Percentiles rank a stretch among this genome's conserved stretches.
Conservation (phyloP, 1,140 invertebrate genomes). For the Arion vulgaris region DNA sequence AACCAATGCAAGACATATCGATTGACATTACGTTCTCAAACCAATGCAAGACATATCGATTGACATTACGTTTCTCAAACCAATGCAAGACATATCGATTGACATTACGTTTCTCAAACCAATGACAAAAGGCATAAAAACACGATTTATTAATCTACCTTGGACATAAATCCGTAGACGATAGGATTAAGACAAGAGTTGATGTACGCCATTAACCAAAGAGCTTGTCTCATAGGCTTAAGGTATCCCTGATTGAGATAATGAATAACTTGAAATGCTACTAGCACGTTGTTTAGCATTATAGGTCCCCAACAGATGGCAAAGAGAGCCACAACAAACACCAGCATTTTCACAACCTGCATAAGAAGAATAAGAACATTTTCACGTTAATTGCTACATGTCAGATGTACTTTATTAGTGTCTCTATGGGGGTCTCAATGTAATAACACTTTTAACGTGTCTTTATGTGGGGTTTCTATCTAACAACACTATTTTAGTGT, state of each 20-base stretch:
- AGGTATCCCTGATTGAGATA: conserved; percentile 73
- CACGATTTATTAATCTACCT: not conserved
- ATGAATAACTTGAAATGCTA: conserved; percentile 77
- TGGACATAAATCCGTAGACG: conserved; percentile 86
- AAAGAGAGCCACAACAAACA: conserved; percentile 74
- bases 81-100: too few relatives aligned
- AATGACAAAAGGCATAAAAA: too few relatives aligned
- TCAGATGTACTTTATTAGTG: too few relatives aligned
- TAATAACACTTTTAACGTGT: too few relatives aligned
- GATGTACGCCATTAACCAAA: conserved; percentile 77
- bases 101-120: too few relatives aligned
- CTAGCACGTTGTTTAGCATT: conserved; percentile 65
- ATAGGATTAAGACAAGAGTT: conserved; percentile 84
- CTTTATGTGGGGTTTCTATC: too few relatives aligned
- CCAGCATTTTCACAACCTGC: conserved; percentile 75
- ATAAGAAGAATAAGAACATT: conserved; percentile 23
- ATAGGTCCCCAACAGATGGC: conserved; percentile 75
- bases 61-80: too few relatives aligned
- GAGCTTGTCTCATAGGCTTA: conserved; percentile 79
- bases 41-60: too few relatives aligned
- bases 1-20: too few relatives aligned
- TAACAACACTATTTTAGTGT: too few relatives aligned
- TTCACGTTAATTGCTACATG: not conserved
- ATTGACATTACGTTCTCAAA: too few relatives aligned
- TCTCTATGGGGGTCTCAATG: too few relatives aligned